These are phyloP conservation scores for Dryobates pubescens DNA, from an alignment of 2,797 vertebrate species.

Conservation along the genomic window DNA sequence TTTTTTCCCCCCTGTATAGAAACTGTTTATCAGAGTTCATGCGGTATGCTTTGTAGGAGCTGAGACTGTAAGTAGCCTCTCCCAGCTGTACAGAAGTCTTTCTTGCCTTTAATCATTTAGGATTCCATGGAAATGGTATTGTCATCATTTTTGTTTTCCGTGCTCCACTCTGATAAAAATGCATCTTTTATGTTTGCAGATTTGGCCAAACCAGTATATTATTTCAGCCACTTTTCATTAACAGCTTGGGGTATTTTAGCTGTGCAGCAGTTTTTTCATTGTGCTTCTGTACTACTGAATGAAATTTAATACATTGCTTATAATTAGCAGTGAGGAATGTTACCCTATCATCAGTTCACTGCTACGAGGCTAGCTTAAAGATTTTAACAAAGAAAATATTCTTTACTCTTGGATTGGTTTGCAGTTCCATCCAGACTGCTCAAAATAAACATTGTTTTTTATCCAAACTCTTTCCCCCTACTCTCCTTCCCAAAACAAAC, in stretches of 20 bases:
- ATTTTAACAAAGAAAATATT: slow-evolving; percentile 70
- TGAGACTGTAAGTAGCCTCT: slow-evolving; percentile 24
- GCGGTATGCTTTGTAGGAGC: not conserved
- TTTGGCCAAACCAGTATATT: slow-evolving; percentile 54
- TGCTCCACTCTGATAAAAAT: slow-evolving; percentile 1
- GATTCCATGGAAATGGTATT: slow-evolving; percentile 35
- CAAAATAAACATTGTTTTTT: slow-evolving; percentile 64
- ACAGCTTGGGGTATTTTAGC: slow-evolving; percentile 58
- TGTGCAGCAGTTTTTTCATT: slow-evolving; percentile 55
- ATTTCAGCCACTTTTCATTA: slow-evolving; percentile 70
- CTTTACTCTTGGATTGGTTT: slow-evolving; percentile 49
- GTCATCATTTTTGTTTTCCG: slow-evolving; percentile 6
- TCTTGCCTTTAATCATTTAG: slow-evolving; percentile 38
- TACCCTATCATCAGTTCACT: slow-evolving; percentile 63
- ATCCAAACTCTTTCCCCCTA: not conserved
- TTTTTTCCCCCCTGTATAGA: not conserved
- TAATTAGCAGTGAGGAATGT: slow-evolving; percentile 63
- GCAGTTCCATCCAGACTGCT: slow-evolving; percentile 17
- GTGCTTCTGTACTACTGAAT: slow-evolving; percentile 52
- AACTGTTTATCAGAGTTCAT: not conserved
- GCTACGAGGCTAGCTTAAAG: slow-evolving; percentile 46
- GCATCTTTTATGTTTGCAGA: slow-evolving; percentile 39
- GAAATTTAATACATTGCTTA: slow-evolving; percentile 69
- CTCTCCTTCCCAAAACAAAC: slow-evolving; percentile 25
- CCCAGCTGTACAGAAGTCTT: slow-evolving; percentile 41